Conservation (phyloP, 2,113 vertebrate genomes). For the Xiphias gladius region DNA sequence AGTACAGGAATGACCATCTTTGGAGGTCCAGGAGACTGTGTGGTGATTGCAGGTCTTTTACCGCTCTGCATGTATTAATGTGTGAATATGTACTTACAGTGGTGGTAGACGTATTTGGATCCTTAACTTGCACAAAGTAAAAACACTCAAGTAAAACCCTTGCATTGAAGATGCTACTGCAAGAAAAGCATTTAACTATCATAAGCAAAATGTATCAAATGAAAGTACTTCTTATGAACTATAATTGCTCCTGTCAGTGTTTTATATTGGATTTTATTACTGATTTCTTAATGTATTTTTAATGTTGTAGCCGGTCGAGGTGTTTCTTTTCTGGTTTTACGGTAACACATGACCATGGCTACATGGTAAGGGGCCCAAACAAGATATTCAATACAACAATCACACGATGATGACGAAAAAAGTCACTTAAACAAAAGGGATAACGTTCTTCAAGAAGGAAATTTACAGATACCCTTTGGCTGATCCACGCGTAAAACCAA, state of each 20-base stretch:
- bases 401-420: too few relatives aligned
- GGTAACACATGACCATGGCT: background rate
- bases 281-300: background rate
- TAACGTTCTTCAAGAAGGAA: too few relatives aligned
- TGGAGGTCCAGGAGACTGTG: constrained; percentile 9
- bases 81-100: background rate
- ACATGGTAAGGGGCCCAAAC: background rate
- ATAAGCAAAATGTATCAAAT: background rate
- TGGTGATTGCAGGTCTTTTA: background rate
- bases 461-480: too few relatives aligned
- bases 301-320: too few relatives aligned
- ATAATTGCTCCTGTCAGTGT: background rate
- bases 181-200: background rate
- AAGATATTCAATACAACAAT: background rate
- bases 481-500: too few relatives aligned
- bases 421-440: too few relatives aligned
- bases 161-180: background rate
- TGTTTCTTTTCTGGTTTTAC: background rate
- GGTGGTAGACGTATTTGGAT: background rate
- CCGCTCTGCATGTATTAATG: background rate
- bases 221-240: background rate
- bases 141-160: background rate
- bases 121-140: background rate
- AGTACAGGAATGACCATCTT: constrained; percentile 33
- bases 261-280: background rate